Conservation (phyloP, 53 echinoderm and acorn worm genomes). For the Henricia sp. region DNA sequence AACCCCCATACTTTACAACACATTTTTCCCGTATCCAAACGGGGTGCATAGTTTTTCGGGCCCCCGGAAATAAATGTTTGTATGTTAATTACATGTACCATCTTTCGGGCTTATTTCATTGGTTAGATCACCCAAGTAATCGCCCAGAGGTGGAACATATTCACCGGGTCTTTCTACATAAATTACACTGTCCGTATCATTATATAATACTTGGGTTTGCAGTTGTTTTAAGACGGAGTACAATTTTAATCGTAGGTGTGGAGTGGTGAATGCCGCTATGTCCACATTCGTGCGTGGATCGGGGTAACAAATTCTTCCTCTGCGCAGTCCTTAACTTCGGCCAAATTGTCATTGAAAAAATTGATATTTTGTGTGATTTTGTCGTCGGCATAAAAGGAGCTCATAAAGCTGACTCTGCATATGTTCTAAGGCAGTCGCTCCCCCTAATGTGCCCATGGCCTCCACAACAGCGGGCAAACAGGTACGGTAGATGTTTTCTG, state of each 20-base stretch:
- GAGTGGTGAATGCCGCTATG: constrained; percentile 73
- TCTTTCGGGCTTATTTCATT: constrained; percentile 64
- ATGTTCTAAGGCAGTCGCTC: too few species aligned
- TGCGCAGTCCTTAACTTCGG: neutral
- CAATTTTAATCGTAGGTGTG: constrained; percentile 52
- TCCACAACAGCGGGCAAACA: too few species aligned
- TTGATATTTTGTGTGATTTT: neutral
- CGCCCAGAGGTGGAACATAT: constrained; percentile 50
- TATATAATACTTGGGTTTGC: constrained; percentile 64
- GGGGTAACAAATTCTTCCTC: constrained; percentile 21
- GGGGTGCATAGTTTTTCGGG: constrained; percentile 47
- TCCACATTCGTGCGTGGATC: constrained; percentile 20
- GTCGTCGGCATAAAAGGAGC: neutral
- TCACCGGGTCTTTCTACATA: constrained; percentile 40
- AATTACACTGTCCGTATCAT: constrained; percentile 71
- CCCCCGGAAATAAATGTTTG: too few species aligned
- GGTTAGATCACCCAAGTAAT: too few species aligned
- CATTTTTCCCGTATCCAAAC: constrained; percentile 16
- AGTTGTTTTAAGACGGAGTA: constrained; percentile 48
- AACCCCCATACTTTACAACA: constrained; percentile 28
- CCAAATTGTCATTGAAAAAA: neutral
- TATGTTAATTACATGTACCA: too few species aligned
- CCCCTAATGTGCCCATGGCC: too few species aligned
- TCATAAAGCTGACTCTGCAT: constrained; percentile 20
- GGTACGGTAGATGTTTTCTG: too few species aligned